Evolutionary conservation across 2,888 invertebrate genomes (phyloP), one percentile per base, ranked within the genome.

Genomic region (Folsomia candida): DNA sequence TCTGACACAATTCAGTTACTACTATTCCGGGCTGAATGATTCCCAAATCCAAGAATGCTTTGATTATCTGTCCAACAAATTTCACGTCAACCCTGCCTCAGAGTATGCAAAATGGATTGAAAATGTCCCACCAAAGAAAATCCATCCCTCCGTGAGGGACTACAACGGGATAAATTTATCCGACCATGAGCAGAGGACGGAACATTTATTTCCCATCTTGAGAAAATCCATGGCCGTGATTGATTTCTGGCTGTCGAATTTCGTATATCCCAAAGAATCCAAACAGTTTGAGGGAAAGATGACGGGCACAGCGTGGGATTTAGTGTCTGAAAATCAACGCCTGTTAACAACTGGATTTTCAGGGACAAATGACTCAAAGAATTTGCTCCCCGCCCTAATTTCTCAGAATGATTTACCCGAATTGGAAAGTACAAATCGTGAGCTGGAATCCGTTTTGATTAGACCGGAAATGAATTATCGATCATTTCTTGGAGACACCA

Each of bases 1-100:
- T 25, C 58, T 78, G 0, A 78, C 78, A 1, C 75, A 78, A 18
- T 58, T 78, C n/a, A 71, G 73, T 20, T 78, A 78, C 62, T 78
- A 78, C 69, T 76, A 78, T 63, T 70, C 72, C n/a, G 78, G 78
- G 14, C 37, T 78, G 2, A 51, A 26, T 24, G 75, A 77, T 18
- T 54, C 47, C 0, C 73, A 76, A 47, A 11, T 78, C 11, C n/a
- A 67, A 14, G 64, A 76, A 18, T 63, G 66, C 22, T 73, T 78
- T 25, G 69, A 72, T 1, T 3, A 51, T 11, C 26, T 74, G 59
- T 25, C 57, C 4, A 2, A 11, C 14, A 68, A 51, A 25, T 26
- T 11, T 18, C 3, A 4, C 9, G 11, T 6, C 2, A 27, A 62
- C 29, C 65, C 65, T 9, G 69, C 54, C 14, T 57, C 60, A 1